Percentiles rank a stretch among this genome's conserved stretches.
These are phyloP conservation scores for Heliconius hewitsoni DNA, from an alignment of 1,140 invertebrate genomes.

Conservation along the genomic window DNA sequence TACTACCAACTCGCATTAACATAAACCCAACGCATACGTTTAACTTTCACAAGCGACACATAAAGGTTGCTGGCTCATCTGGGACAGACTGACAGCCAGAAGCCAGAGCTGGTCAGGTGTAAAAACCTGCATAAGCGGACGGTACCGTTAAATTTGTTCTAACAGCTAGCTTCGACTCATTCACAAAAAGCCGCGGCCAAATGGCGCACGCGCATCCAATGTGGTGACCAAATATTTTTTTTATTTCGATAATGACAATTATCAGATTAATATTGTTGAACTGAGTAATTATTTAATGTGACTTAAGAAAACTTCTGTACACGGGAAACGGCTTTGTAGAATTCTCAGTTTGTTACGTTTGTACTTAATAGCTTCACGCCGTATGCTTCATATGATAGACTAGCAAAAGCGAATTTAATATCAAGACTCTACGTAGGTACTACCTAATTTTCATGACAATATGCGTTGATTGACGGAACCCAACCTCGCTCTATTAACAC, in stretches of 20 bases:
- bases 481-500: too few relatives aligned
- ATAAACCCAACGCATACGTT: constrained; percentile 37
- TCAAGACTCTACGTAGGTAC: too few relatives aligned
- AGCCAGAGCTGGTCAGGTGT: constrained; percentile 49
- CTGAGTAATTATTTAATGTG: too few relatives aligned
- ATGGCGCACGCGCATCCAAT: constrained; percentile 56
- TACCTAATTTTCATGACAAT: too few relatives aligned
- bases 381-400: too few relatives aligned
- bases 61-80: constrained; percentile 37
- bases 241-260: not conserved
- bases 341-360: too few relatives aligned
- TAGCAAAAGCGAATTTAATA: too few relatives aligned
- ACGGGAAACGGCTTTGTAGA: too few relatives aligned
- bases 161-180: constrained; percentile 60
- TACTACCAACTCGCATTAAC: constrained; percentile 18
- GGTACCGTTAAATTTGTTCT: constrained; percentile 74
- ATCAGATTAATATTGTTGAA: not conserved
- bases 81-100: constrained; percentile 42
- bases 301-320: too few relatives aligned
- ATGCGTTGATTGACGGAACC: too few relatives aligned
- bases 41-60: constrained; percentile 46
- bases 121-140: constrained; percentile 51
- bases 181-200: constrained; percentile 66
- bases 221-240: constrained; percentile 47
- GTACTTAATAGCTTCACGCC: too few relatives aligned